Base-by-base conservation (phyloP, 2,888 invertebrate species). In the Orchesellides sinensis region DNA sequence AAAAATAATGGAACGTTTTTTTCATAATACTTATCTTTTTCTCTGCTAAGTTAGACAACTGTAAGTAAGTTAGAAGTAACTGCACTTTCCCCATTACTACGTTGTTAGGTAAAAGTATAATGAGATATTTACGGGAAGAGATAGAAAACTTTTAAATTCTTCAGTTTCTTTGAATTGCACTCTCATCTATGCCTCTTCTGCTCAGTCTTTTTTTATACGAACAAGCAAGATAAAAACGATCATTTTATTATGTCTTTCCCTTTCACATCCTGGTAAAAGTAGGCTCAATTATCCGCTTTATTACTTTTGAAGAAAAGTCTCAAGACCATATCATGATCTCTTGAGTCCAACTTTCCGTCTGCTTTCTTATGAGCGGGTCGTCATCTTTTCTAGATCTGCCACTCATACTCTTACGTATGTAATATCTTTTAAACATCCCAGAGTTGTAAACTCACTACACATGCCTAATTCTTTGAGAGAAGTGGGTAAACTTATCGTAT, bases 221-320 rank as follows among this genome's bases (percentile, higher is more conserved):
- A 32, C 83, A 78, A 79, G 73, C 47, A 25, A 47, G 75, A 72
- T 47, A 79, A 78, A 72, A 74, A 83, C 75, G 84, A 81, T 78
- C 83, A 77, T 81, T 83, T 83, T 83, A 81, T 85, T 75, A 85
- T 85, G 84, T 80, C 75, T 72, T 72, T 54, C 83, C 70, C 75
- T 49, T 74, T 47, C 23, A 27, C 66, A 77, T 47, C 40, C 35
- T 68, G 40, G 56, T 73, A 59, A 78, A 83, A 82, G 61, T 84
- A 83, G 79, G 73, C 83, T 83, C 85, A 85, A 83, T 85, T 85
- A 84, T 84, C 84, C 84, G 83, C 83, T 83, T 84, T 85, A 84
- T 83, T 85, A 85, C 84, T 84, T 84, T 84, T 83, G 84, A 85
- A 84, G 75, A 85, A 65, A 59, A 72, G 78, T 80, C 72, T 80